These are phyloP conservation scores for Drosophila paulistorum DNA, from an alignment of 1,140 invertebrate species.

Conservation along the genomic window DNA sequence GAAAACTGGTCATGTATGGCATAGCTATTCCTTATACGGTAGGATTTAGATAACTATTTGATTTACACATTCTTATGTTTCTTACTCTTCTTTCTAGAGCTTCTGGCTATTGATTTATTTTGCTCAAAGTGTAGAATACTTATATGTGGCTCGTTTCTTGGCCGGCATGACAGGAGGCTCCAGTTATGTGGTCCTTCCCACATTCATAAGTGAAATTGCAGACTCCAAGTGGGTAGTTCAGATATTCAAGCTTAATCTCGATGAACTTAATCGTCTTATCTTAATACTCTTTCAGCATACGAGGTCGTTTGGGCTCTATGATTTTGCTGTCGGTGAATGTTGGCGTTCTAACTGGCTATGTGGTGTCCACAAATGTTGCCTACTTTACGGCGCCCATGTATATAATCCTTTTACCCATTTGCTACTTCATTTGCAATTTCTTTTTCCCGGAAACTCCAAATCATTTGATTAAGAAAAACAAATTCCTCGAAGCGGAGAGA, in stretches of 20 bases:
- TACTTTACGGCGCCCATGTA: slow-evolving; percentile 88
- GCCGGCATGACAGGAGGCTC: slow-evolving; percentile 76
- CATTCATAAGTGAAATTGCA: slow-evolving; percentile 72
- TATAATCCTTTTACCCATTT: slow-evolving; percentile 86
- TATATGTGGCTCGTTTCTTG: slow-evolving; percentile 80
- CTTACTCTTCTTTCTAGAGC: slow-evolving; percentile 19
- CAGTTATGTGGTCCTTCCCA: slow-evolving; percentile 60
- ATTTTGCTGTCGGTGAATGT: slow-evolving; percentile 91
- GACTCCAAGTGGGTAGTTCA: slow-evolving; percentile 59
- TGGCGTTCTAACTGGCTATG: slow-evolving; percentile 90
- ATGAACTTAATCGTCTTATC: neutral
- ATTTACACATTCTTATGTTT: neutral
- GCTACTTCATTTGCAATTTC: slow-evolving; percentile 87
- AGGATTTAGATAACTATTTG: neutral
- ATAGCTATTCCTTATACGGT: slow-evolving; percentile 56
- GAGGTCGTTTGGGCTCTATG: slow-evolving; percentile 91
- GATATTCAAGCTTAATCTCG: neutral
- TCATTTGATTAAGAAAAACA: slow-evolving; percentile 86
- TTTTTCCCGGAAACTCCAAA: slow-evolving; percentile 93
- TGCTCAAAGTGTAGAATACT: slow-evolving; percentile 60
- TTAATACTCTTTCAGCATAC: slow-evolving; percentile 83
- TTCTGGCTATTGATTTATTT: slow-evolving; percentile 65
- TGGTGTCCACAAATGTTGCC: slow-evolving; percentile 87
- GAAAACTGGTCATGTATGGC: slow-evolving; percentile 53
- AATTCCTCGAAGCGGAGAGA: slow-evolving; percentile 86